Conservation (phyloP, 2,797 vertebrate species). For the Loriculus beryllinus region DNA sequence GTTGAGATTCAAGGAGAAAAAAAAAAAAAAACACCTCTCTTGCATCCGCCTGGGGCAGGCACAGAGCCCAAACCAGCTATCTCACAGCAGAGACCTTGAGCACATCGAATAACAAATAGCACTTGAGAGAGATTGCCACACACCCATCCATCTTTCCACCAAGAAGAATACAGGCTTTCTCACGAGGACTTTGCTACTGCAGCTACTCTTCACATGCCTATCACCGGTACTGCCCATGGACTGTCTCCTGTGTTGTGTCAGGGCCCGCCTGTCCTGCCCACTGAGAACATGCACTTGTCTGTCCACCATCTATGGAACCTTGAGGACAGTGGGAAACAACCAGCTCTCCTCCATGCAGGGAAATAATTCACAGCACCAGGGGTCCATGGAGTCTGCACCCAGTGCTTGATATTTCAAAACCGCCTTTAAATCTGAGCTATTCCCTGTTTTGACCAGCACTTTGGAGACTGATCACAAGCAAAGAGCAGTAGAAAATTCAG, state of each 20-base stretch:
- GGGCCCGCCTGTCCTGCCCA: not conserved
- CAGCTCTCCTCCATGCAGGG: not conserved
- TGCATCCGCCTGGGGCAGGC: not conserved
- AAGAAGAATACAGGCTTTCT: not conserved
- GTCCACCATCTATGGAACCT: not conserved
- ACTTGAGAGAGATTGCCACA: conserved; percentile 44
- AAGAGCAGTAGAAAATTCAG: not conserved
- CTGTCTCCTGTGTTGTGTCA: not conserved
- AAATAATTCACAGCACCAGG: not conserved
- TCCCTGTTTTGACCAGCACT: not conserved
- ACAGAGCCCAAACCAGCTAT: not conserved
- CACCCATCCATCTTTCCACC: not conserved
- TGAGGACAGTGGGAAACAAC: not conserved
- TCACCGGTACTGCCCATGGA: not conserved
- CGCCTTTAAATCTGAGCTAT: not conserved
- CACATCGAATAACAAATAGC: not conserved
- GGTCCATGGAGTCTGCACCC: not conserved
- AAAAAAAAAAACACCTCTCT: not conserved
- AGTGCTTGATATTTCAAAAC: not conserved
- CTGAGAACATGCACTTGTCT: not conserved
- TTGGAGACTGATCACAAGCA: not conserved
- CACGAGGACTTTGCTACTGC: not conserved
- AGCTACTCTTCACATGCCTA: not conserved
- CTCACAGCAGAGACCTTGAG: not conserved
- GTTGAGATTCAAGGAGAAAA: not conserved